Evolutionary conservation across 2,797 vertebrate genomes (phyloP).

Genomic region (Spinus pinus): DNA sequence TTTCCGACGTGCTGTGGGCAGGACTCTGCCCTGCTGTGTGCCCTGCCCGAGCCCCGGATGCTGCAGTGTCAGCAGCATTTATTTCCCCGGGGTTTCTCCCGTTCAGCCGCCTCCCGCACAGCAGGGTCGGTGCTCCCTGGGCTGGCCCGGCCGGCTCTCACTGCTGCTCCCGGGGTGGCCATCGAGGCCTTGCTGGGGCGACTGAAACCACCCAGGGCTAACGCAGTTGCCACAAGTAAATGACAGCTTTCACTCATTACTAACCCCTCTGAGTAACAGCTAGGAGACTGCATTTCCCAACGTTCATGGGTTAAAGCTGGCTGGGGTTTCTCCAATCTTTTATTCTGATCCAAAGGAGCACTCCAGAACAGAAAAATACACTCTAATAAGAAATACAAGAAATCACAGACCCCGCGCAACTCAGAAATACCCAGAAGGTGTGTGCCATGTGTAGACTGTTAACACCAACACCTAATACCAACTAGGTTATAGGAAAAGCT

Average conservation of each 20-base stretch:
- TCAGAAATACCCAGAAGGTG: not conserved
- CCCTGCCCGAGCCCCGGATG: not conserved
- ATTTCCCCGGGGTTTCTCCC: not conserved
- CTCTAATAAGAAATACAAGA: not conserved
- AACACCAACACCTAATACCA: not conserved
- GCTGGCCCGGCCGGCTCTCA: not conserved
- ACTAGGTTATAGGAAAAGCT: not conserved
- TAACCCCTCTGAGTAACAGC: not conserved
- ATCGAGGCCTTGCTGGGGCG: rapidly evolving
- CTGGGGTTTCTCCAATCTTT: not conserved
- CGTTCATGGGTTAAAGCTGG: not conserved
- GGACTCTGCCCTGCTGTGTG: not conserved
- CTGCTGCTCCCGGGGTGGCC: rapidly evolving
- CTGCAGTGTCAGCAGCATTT: rapidly evolving
- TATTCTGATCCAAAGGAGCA: not conserved
- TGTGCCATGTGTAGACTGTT: not conserved
- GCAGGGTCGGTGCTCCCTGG: not conserved
- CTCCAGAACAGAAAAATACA: not conserved
- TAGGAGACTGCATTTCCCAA: not conserved
- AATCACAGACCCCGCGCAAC: not conserved
- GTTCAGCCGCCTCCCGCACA: not conserved
- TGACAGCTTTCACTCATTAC: not conserved
- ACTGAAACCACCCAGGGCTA: not conserved
- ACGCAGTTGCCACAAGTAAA: not conserved
- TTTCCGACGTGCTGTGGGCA: rapidly evolving